Evolutionary conservation across 1,140 invertebrate species (phyloP), one percentile per base, ranked within the genome.

Genomic region (Conus ventricosus): DNA sequence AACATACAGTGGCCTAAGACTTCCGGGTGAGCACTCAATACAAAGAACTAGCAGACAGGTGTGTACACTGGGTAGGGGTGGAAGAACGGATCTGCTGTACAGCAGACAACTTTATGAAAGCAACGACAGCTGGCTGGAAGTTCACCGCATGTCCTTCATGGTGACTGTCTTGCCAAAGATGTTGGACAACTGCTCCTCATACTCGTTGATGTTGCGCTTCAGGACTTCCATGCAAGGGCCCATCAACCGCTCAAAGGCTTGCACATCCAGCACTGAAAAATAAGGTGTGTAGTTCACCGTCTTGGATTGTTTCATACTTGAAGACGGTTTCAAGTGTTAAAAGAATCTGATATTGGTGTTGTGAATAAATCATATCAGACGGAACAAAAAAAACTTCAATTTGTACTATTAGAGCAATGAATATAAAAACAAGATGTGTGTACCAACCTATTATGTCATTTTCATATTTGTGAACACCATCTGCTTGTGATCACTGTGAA

Each of bases 211-310:
- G 96, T 99, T 99, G 91, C 98, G 97, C 96, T 99, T 99, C 98
- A 99, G 99, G 78, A 99, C 97, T 93, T 99, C 97, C 98, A 99
- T 99, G 96, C 99, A 99, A 54, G 98, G 98, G n/a, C 99, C 99
- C 88, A 99, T 96, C 86, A 99, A 96, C 86, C 99, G 97, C 96
- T 99, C 99, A 95, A 99, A 99, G 87, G 98, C 99, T 94, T 98
- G 97, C 91, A 99, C 98, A 96, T 99, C 99, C 95, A 99, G 96
- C 96, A 99, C 98, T 99, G 96, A 89, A 96, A 96, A 91, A 82
- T 88, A 11, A 71, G 67, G 67, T 60, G 8, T 11, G 57, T 15
- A 60, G 8, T 60, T 60, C 57, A 60, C 57, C 57, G 5, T 60
- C 57, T 6, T 8, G 57, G 57, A 60, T 3, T 39, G 39, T 39